A percentile compares a stretch with the other conserved stretches of the same genome.
These are phyloP conservation scores for Hydrozoanthus gracilis DNA, from an alignment of 92 coral and sea anemone genomes.

Conservation along the genomic window DNA sequence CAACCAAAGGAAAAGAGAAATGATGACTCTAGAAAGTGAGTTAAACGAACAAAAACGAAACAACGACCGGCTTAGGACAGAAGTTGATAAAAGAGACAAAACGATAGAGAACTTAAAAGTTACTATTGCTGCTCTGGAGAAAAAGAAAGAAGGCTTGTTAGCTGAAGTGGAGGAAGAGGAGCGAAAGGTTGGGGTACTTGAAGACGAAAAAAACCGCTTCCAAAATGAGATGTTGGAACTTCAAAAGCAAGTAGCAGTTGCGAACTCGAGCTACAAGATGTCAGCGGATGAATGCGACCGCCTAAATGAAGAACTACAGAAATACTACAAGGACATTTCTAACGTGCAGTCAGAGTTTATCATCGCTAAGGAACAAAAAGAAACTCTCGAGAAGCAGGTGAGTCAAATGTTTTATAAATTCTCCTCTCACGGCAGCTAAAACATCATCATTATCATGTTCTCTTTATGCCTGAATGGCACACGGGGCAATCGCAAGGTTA, in stretches of 20 bases:
- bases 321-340: slow-evolving; percentile 82
- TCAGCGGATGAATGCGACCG: slow-evolving; percentile 86
- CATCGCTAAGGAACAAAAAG: slow-evolving; percentile 83
- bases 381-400: slow-evolving; percentile 78
- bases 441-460: no score
- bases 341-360: slow-evolving; percentile 88
- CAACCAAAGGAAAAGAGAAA: slow-evolving; percentile 71
- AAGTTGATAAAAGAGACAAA: slow-evolving; percentile 83
- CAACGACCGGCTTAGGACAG: slow-evolving; percentile 82
- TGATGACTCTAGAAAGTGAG: slow-evolving; percentile 80
- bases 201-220: slow-evolving; percentile 84
- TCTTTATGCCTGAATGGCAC: no score
- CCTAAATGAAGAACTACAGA: slow-evolving; percentile 85
- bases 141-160: slow-evolving; percentile 76
- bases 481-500: no score
- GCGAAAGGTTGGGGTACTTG: slow-evolving; percentile 75
- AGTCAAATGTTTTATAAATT: no score
- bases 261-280: slow-evolving; percentile 85
- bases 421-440: no score
- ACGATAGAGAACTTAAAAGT: slow-evolving; percentile 83
- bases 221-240: slow-evolving; percentile 84
- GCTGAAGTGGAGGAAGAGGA: slow-evolving; percentile 85
- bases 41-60: slow-evolving; percentile 72
- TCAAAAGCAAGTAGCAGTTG: slow-evolving; percentile 72
- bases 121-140: slow-evolving; percentile 79